phyloP scores from a whole-genome alignment of 2,797 vertebrate species.

The Acanthiza pusilla region DNA sequence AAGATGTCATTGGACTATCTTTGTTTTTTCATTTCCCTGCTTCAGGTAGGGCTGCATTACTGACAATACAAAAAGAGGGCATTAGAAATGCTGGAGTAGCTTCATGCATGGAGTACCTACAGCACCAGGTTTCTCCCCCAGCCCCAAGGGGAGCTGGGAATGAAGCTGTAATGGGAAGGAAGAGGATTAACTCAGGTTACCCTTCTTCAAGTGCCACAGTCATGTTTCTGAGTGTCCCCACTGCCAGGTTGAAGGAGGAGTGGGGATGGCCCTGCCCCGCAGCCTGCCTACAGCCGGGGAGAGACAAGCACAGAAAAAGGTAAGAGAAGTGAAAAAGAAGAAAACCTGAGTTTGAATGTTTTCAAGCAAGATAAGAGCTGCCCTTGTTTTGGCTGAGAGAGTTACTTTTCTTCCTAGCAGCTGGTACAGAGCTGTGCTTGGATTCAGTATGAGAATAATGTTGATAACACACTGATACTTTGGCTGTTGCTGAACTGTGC shows the following conservation, averaged over 20 bases:
- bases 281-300: slow-evolving; percentile 29
- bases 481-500: neutral
- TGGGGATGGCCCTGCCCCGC: slow-evolving; percentile 40
- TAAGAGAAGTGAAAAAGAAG: neutral
- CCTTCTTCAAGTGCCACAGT: neutral
- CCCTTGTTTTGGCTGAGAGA: neutral
- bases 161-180: neutral
- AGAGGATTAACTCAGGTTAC: slow-evolving; percentile 10
- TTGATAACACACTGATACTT: neutral
- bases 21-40: neutral
- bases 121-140: neutral
- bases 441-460: neutral
- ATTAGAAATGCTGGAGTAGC: neutral
- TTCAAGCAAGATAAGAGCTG: neutral
- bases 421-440: neutral
- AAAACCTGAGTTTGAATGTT: neutral
- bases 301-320: neutral
- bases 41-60: neutral
- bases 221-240: slow-evolving; percentile 56
- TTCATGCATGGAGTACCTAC: neutral
- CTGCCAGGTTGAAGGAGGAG: slow-evolving; percentile 57
- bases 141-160: neutral
- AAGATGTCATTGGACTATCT: neutral
- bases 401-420: neutral
- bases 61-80: neutral